Percentiles rank a stretch among this genome's conserved stretches.
phyloP scores from a whole-genome alignment of 2,888 invertebrate species.

The Phyto melanocephala region DNA sequence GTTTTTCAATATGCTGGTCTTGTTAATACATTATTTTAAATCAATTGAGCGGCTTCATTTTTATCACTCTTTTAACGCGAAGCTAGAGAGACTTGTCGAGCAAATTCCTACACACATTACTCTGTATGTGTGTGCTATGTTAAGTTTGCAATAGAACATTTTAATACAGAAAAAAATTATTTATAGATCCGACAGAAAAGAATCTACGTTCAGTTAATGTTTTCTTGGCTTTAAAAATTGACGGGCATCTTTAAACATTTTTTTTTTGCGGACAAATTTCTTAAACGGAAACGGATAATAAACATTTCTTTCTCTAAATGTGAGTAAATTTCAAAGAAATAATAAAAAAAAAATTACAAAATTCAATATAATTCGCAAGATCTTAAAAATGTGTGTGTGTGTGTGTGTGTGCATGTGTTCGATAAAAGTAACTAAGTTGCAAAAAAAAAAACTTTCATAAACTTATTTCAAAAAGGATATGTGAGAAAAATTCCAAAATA shows the following conservation, averaged over 20 bases:
- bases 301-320: constrained; percentile 15
- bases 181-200: constrained; percentile 53
- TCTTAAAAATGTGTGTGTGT: not conserved
- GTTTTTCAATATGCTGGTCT: not conserved
- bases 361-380: not conserved
- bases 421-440: too few relatives aligned
- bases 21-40: not conserved
- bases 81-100: constrained; percentile 28
- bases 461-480: too few relatives aligned
- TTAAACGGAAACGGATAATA: constrained; percentile 58
- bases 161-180: constrained; percentile 36
- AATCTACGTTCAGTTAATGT: constrained; percentile 66
- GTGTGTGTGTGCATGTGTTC: not conserved
- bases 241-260: constrained; percentile 57
- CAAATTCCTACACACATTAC: not conserved
- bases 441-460: too few relatives aligned
- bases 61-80: not conserved
- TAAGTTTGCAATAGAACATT: constrained; percentile 18
- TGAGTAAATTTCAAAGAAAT: constrained; percentile 26
- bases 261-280: constrained; percentile 43
- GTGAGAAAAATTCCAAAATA: too few relatives aligned
- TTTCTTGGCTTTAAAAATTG: constrained; percentile 73
- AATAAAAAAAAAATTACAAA: not conserved
- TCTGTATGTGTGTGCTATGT: not conserved
- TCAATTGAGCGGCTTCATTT: not conserved